phyloP scores from a whole-genome alignment of 2,888 invertebrate genomes.

The Eupithecia subfuscata region DNA sequence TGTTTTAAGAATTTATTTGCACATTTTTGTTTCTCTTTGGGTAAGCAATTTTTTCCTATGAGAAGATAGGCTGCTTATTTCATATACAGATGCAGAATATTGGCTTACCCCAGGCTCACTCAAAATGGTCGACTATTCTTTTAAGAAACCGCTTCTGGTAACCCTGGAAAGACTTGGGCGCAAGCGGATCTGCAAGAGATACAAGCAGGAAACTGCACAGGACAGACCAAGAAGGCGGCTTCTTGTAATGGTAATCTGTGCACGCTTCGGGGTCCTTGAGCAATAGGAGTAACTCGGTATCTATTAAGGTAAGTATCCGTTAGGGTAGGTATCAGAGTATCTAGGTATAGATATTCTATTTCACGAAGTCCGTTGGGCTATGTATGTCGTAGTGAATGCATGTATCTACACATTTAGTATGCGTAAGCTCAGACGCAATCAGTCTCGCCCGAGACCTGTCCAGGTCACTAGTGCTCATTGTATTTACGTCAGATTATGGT shows the following conservation, averaged over 20 bases:
- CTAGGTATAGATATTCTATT: too few relatives aligned
- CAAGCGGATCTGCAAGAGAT: not conserved
- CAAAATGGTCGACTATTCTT: not conserved
- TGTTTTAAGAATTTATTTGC: not conserved
- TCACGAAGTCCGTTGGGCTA: too few relatives aligned
- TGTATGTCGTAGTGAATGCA: too few relatives aligned
- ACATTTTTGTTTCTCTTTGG: not conserved
- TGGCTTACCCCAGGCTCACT: not conserved
- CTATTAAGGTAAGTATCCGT: too few relatives aligned
- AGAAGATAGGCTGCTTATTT: not conserved
- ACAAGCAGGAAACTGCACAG: not conserved
- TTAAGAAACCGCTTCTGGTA: not conserved
- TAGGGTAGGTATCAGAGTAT: too few relatives aligned
- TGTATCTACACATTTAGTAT: too few relatives aligned
- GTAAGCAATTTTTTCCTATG: too few relatives aligned
- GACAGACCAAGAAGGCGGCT: not conserved
- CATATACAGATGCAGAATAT: not conserved
- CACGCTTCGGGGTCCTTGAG: not conserved
- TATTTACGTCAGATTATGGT: too few relatives aligned
- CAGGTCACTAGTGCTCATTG: too few relatives aligned
- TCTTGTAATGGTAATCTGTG: not conserved
- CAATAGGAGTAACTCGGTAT: not conserved
- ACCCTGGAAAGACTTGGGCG: not conserved
- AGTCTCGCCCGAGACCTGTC: too few relatives aligned
- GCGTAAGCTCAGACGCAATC: too few relatives aligned